Base-by-base conservation (phyloP, 2,888 invertebrate species). In the Tinea pellionella region DNA sequence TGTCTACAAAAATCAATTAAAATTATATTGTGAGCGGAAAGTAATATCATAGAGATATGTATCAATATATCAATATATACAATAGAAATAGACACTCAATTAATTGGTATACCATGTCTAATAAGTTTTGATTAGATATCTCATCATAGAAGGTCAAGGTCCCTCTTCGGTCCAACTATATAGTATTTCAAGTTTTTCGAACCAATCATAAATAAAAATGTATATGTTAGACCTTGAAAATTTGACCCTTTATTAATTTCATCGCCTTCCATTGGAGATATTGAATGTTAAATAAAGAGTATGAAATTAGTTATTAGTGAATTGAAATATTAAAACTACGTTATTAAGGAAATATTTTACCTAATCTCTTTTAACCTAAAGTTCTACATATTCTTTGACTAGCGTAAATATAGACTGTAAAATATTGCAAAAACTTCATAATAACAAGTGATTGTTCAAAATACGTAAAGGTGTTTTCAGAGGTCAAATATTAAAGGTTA, bases 401-500 rank as follows among this genome's bases (percentile, higher is more conserved):
- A n/a, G n/a, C n/a, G n/a, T n/a, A n/a, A n/a, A n/a, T n/a, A n/a
- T n/a, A n/a, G n/a, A n/a, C n/a, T n/a, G n/a, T n/a, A n/a, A n/a
- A n/a, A n/a, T n/a, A n/a, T n/a, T n/a, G n/a, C n/a, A n/a, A n/a
- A n/a, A n/a, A n/a, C n/a, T n/a, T n/a, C n/a, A n/a, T n/a, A n/a
- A n/a, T n/a, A n/a, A n/a, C n/a, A n/a, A n/a, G n/a, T n/a, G n/a
- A n/a, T n/a, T n/a, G n/a, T n/a, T n/a, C n/a, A n/a, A n/a, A n/a
- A n/a, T n/a, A n/a, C n/a, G n/a, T n/a, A n/a, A n/a, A n/a, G n/a
- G n/a, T n/a, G n/a, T n/a, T n/a, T n/a, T 47, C 8, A 47, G 13
- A 9, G 37, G 47, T 47, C 16, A 47, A 47, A 69, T 70, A 77
- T 77, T 78, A 77, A 80, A 77, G 78, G 78, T 70, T 75, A 64